Conservation (phyloP, 2,797 vertebrate genomes). For the Acanthopagrus latus region DNA sequence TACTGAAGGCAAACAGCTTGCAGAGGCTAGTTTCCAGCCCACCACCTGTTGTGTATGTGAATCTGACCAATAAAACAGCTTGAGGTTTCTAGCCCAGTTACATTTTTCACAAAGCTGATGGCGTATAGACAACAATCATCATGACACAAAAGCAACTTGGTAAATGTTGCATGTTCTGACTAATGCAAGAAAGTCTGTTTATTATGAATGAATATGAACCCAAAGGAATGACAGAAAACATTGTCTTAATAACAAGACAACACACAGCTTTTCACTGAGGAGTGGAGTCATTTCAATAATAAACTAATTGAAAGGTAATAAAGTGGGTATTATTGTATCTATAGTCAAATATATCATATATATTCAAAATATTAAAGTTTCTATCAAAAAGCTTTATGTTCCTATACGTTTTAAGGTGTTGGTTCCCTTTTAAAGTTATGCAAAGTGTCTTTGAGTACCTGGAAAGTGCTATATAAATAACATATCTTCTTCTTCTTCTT, state of each 20-base stretch:
- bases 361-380: too few species aligned
- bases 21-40: constrained; percentile 13
- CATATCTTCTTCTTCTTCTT: too few species aligned
- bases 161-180: neutral
- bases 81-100: neutral
- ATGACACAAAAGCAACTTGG: neutral
- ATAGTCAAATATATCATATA: too few species aligned
- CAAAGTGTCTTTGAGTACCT: too few species aligned
- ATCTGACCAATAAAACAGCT: constrained; percentile 6
- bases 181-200: neutral
- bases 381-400: too few species aligned
- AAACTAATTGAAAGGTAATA: neutral
- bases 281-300: too few species aligned
- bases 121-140: neutral
- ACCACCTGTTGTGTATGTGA: constrained; percentile 35
- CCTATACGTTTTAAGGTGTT: too few species aligned
- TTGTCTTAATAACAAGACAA: neutral
- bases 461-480: too few species aligned
- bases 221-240: too few species aligned
- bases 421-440: too few species aligned
- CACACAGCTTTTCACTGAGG: neutral
- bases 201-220: neutral
- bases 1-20: constrained; percentile 48
- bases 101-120: neutral
- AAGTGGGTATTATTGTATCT: neutral